These are phyloP conservation scores for Campoletis sonorensis DNA, from an alignment of 1,140 invertebrate genomes.

Conservation along the genomic window DNA sequence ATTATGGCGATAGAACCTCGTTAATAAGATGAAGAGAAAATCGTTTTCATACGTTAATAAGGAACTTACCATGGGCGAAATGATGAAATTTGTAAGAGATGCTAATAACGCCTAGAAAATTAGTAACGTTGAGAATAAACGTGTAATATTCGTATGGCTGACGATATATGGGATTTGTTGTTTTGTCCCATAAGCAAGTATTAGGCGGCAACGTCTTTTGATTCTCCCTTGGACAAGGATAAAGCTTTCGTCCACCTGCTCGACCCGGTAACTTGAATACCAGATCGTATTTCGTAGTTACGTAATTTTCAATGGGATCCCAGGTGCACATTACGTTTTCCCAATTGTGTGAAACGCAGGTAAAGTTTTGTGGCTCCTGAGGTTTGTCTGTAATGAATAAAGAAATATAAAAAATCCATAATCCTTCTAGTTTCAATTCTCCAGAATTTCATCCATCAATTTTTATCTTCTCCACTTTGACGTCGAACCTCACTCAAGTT, in stretches of 20 bases:
- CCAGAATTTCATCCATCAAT: too few relatives aligned
- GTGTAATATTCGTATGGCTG: slow-evolving; percentile 78
- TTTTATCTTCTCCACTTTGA: too few relatives aligned
- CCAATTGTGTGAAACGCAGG: slow-evolving; percentile 82
- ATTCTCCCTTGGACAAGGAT: slow-evolving; percentile 65
- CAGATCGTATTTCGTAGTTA: slow-evolving; percentile 78
- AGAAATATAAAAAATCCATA: neutral
- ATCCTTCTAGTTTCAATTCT: too few relatives aligned
- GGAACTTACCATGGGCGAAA: slow-evolving; percentile 76
- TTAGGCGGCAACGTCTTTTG: slow-evolving; percentile 54
- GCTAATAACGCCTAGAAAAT: slow-evolving; percentile 77
- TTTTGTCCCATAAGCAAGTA: slow-evolving; percentile 77
- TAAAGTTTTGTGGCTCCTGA: slow-evolving; percentile 79
- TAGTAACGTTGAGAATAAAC: slow-evolving; percentile 77
- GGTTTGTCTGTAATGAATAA: slow-evolving; percentile 71
- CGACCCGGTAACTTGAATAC: slow-evolving; percentile 74
- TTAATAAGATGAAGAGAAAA: neutral
- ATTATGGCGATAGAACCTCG: too few relatives aligned
- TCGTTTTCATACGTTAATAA: neutral
- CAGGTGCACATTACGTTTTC: slow-evolving; percentile 82
- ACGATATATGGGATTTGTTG: slow-evolving; percentile 79
- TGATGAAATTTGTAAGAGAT: slow-evolving; percentile 79
- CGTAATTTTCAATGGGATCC: slow-evolving; percentile 76
- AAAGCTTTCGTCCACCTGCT: slow-evolving; percentile 64
- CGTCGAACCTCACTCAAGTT: too few relatives aligned